Evolutionary conservation across 1,140 invertebrate species (phyloP).

Genomic region (Neodiprion virginianus): DNA sequence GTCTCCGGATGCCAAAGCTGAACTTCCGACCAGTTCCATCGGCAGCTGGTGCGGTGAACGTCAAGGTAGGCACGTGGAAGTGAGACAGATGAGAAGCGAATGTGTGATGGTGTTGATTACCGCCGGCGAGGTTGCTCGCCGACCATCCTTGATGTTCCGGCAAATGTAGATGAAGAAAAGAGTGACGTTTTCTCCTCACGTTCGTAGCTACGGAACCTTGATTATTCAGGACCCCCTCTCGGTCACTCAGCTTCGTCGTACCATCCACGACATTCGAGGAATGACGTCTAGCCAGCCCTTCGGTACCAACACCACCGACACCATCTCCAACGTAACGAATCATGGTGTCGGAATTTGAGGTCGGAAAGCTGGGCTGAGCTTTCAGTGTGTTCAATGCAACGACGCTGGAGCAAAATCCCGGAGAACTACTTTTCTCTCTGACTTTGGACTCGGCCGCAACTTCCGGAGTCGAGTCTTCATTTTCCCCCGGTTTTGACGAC

Average conservation of each 20-base stretch:
- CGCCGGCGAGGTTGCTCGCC: constrained; percentile 36
- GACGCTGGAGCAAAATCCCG: constrained; percentile 50
- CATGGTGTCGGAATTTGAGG: neutral
- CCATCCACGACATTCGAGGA: neutral
- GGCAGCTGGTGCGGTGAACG: constrained; percentile 55
- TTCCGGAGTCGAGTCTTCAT: neutral
- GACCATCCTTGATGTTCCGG: constrained; percentile 40
- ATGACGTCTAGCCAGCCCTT: neutral
- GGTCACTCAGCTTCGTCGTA: constrained; percentile 23
- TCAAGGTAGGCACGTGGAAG: constrained; percentile 63
- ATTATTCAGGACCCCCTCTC: constrained; percentile 16
- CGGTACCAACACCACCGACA: constrained; percentile 9
- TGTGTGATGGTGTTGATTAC: constrained; percentile 42
- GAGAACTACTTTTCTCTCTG: constrained; percentile 40
- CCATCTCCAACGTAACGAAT: constrained; percentile 27
- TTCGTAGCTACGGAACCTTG: constrained; percentile 27
- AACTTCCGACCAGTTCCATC: constrained; percentile 60
- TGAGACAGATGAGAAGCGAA: constrained; percentile 44
- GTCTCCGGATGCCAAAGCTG: constrained; percentile 62
- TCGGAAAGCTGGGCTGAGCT: constrained; percentile 27
- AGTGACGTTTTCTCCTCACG: constrained; percentile 39
- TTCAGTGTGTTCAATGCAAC: constrained; percentile 28
- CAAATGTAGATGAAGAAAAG: constrained; percentile 59
- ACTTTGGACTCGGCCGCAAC: neutral
- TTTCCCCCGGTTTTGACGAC: too few relatives aligned